Conservation (phyloP, 2,797 vertebrate genomes). For the Acrocephalus scirpaceus region DNA sequence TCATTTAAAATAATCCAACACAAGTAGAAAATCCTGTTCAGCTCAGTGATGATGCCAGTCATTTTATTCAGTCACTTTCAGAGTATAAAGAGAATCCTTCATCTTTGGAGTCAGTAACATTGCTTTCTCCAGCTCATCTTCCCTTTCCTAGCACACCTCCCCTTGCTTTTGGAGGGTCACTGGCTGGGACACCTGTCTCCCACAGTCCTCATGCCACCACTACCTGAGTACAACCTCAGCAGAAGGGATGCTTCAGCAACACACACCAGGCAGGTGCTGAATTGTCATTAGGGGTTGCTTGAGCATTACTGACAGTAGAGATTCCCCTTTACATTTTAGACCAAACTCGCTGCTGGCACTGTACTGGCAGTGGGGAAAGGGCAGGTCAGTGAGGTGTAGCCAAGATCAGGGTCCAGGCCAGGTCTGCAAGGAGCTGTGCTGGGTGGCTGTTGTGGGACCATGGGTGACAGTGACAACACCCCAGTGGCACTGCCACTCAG, state of each 20-base stretch:
- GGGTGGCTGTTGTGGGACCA: not conserved
- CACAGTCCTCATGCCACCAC: not conserved
- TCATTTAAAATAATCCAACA: not conserved
- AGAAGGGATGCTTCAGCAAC: not conserved
- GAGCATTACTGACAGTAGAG: not conserved
- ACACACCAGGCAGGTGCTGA: not conserved
- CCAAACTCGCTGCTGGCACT: fast-evolving
- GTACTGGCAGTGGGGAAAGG: not conserved
- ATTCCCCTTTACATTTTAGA: not conserved
- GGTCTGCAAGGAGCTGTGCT: not conserved
- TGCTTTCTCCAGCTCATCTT: not conserved
- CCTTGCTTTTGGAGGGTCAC: not conserved
- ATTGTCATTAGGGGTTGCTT: not conserved
- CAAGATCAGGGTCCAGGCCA: not conserved
- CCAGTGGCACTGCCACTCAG: not conserved
- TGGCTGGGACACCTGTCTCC: not conserved
- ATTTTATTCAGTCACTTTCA: conserved; percentile 6
- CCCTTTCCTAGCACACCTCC: not conserved
- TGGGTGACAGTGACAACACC: not conserved
- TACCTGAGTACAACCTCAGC: not conserved
- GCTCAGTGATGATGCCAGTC: not conserved
- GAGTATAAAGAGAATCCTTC: not conserved
- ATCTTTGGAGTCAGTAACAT: not conserved
- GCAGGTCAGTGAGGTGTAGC: fast-evolving
- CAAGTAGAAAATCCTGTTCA: conserved; percentile 13